Percentiles rank a stretch among this genome's conserved stretches.
Evolutionary conservation across 2,888 invertebrate genomes (phyloP).

Genomic region (Erebia ligea): DNA sequence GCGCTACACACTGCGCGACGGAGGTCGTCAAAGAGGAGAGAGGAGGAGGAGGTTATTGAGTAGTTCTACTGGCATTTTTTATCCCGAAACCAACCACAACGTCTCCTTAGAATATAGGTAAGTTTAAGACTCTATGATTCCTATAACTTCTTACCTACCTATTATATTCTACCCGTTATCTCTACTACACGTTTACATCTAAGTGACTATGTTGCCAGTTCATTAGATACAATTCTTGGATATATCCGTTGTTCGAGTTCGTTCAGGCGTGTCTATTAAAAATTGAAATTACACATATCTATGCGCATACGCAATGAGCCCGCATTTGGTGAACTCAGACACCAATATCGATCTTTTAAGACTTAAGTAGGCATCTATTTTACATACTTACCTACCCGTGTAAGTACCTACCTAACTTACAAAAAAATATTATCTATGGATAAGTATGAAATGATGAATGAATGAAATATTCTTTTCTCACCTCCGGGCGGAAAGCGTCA

Average conservation of each 20-base stretch:
- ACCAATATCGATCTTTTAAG: constrained; percentile 43
- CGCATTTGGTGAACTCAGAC: constrained; percentile 55
- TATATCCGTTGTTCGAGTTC: constrained; percentile 66
- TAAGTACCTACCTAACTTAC: background rate
- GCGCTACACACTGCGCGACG: too few relatives aligned
- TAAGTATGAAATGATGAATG: too few relatives aligned
- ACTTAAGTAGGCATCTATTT: background rate
- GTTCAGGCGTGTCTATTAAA: constrained; percentile 74
- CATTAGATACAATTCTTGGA: constrained; percentile 54
- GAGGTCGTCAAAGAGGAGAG: too few relatives aligned
- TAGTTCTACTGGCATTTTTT: too few relatives aligned
- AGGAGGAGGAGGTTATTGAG: too few relatives aligned
- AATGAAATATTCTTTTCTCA: too few relatives aligned
- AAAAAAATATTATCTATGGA: too few relatives aligned
- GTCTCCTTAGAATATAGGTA: too few relatives aligned
- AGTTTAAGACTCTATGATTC: too few relatives aligned
- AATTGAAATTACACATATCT: constrained; percentile 72
- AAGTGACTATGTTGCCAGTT: constrained; percentile 67
- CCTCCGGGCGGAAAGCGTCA: too few relatives aligned
- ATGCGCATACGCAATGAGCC: constrained; percentile 79
- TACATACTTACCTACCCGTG: too few relatives aligned
- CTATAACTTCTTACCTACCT: background rate
- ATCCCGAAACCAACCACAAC: too few relatives aligned
- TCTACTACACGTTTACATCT: constrained; percentile 50
- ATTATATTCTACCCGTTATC: constrained; percentile 22